Evolutionary conservation across 30 jellyfish, hydroid and myxozoan species (phyloP), one percentile per base, ranked within the genome.

Genomic region (Cassiopea xamachana): DNA sequence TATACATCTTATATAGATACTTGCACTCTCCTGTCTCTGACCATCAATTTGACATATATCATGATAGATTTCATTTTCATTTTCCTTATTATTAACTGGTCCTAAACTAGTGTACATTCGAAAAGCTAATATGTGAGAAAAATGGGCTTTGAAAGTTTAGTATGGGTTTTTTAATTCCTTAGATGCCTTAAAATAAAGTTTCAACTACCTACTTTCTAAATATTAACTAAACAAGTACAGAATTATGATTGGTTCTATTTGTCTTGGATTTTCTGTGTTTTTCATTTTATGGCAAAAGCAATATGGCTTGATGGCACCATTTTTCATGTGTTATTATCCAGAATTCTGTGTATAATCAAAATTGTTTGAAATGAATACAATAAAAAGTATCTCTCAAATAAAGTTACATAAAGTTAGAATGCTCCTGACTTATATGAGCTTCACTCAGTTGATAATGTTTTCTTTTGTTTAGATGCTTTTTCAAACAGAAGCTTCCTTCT

Each of bases 361-460:
- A 6, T 55, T 55, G 64, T 55, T 55, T 55, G 64, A 55, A 55
- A 55, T 55, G 7, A 55, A 55, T 55, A 55, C 64, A 55, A 0
- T 55, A 55, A 6, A 6, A 55, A 55, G 64, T 55, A 55, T 6
- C 12, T n/a, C 51, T 6, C 55, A 19, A 71, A 9, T 71, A 19
- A 19, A 1, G n/a, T 55, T 71, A 71, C 0, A 71, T 48, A 85
- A 16, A 58, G 55, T 10, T 55, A 18, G 68, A 82, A 82, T 62
- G 73, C 91, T n/a, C 91, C 91, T 27, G 84, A 16, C 46, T n/a
- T 47, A 83, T 82, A 82, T 48, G 59, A 13, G 71, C 62, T 15
- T 16, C 87, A 86, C 73, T 82, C 87, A 16, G 46, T 12, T 44
- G 70, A 45, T 64, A 4, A 27, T 27, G 39, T 27, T 7, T 44